Base-by-base conservation (phyloP, 2,888 invertebrate genomes). In the Microplitis deprimator region DNA sequence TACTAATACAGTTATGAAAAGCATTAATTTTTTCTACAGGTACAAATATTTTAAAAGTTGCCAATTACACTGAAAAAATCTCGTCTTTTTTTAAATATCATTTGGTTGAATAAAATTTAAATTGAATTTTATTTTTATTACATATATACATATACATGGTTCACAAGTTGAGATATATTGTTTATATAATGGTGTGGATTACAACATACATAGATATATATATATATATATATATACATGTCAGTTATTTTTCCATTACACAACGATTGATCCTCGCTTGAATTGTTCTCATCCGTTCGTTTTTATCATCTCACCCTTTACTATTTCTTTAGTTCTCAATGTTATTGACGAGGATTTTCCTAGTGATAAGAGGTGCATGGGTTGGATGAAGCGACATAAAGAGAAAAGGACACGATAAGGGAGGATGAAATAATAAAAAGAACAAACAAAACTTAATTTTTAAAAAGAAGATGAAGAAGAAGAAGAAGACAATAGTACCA, bases 261-360 rank as follows among this genome's bases (percentile, higher is more conserved):
- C 62, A 62, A 17, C 62, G 62, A 62, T n/a, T n/a, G 16, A 62
- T 5, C 62, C 17, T n/a, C n/a, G 10, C 62, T n/a, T 73, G 67
- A 73, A 73, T 73, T 59, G 73, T 65, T 62, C 16, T 17, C n/a
- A 2, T 29, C 29, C 29, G 29, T 29, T 62, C 62, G n/a, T 16
- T 62, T 17, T 13, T 62, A 17, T 17, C n/a, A 13, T n/a, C 62
- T 62, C 67, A 59, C 68, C 67, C 68, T 60, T 68, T 60, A 39
- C 61, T 59, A 40, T 50, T 68, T 74, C 68, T 74, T 68, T 59
- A 67, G 38, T 29, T 29, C 29, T 29, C 29, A 29, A 29, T 38
- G 50, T 68, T 68, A 68, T 74, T 68, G 74, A 68, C 38, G 39
- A 74, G 68, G 68, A 74, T 74, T 68, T 50, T 60, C 60, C 41